A percentile compares a stretch with the other conserved stretches of the same genome.
phyloP scores from a whole-genome alignment of 1,140 invertebrate species.

The Drosophila gunungcola region DNA sequence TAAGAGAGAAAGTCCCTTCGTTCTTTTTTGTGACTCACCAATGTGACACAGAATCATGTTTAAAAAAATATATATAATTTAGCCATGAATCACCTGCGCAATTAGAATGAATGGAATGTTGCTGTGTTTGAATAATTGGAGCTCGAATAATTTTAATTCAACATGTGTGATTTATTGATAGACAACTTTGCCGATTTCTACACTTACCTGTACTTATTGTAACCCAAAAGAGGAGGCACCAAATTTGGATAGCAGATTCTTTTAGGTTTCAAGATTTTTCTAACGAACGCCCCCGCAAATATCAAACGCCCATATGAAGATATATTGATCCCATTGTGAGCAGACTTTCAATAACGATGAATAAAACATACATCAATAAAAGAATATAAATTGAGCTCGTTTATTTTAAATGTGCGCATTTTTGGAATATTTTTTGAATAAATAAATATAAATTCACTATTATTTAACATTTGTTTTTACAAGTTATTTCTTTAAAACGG shows the following conservation, averaged over 20 bases:
- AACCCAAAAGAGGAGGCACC: background rate
- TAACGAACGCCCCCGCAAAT: slow-evolving; percentile 1
- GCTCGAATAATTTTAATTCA: slow-evolving; percentile 6
- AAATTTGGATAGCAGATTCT: slow-evolving; percentile 3
- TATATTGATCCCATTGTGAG: slow-evolving; percentile 1
- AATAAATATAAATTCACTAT: background rate
- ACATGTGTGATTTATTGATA: slow-evolving; percentile 2
- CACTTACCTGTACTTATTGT: background rate
- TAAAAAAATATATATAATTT: background rate
- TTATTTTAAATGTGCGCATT: background rate
- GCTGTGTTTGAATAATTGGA: slow-evolving; percentile 7
- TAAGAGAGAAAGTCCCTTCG: slow-evolving; percentile 5
- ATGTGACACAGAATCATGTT: background rate
- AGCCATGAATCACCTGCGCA: slow-evolving; percentile 3
- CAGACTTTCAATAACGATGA: background rate
- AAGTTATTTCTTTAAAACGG: background rate
- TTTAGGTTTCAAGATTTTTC: background rate
- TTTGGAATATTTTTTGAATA: background rate
- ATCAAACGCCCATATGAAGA: slow-evolving; percentile 1
- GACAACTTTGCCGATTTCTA: background rate
- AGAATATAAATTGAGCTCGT: background rate
- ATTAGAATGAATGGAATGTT: slow-evolving; percentile 4
- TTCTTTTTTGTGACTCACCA: background rate
- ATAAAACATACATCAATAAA: background rate
- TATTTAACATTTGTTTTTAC: background rate